Evolutionary conservation across 2,797 vertebrate species (phyloP).

Genomic region (Trachurus trachurus): DNA sequence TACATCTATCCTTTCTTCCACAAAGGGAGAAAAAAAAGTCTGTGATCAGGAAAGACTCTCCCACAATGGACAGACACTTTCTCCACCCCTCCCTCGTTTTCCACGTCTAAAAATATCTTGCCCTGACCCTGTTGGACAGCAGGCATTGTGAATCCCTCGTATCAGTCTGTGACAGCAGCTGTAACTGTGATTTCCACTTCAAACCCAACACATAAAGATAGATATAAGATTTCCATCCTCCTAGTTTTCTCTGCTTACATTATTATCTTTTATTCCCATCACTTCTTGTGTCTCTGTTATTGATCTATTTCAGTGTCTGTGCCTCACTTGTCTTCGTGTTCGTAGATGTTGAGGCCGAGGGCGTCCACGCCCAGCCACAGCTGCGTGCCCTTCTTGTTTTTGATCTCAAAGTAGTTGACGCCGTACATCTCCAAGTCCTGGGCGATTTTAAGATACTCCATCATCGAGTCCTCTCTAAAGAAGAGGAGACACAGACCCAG

Average conservation of each 20-base stretch:
- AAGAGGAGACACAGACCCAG: background rate
- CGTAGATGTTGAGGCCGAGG: conserved; percentile 98
- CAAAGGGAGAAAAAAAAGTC: conserved; percentile 5
- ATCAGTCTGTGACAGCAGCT: too few relatives aligned
- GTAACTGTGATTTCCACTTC: too few relatives aligned
- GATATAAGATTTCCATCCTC: too few relatives aligned
- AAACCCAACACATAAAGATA: too few relatives aligned
- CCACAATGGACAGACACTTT: conserved; percentile 30
- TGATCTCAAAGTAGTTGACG: conserved; percentile 99
- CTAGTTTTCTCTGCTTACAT: too few relatives aligned
- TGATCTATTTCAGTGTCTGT: background rate
- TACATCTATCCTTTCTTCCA: conserved; percentile 40
- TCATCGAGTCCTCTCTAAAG: conserved; percentile 97
- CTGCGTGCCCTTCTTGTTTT: conserved; percentile 99
- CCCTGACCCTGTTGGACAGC: conserved; percentile 9
- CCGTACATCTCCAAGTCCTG: conserved; percentile 99
- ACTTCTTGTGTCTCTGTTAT: background rate
- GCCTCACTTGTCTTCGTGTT: conserved; percentile 97
- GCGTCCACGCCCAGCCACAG: conserved; percentile 98
- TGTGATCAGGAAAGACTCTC: conserved; percentile 45
- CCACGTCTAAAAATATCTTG: conserved; percentile 41
- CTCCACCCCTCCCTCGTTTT: conserved; percentile 18
- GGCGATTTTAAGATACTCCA: conserved; percentile 98
- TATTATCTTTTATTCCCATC: background rate
- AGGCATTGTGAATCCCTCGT: background rate